Evolutionary conservation across 2,888 invertebrate species (phyloP), one percentile per base, ranked within the genome.

Genomic region (Pinctada fucata): DNA sequence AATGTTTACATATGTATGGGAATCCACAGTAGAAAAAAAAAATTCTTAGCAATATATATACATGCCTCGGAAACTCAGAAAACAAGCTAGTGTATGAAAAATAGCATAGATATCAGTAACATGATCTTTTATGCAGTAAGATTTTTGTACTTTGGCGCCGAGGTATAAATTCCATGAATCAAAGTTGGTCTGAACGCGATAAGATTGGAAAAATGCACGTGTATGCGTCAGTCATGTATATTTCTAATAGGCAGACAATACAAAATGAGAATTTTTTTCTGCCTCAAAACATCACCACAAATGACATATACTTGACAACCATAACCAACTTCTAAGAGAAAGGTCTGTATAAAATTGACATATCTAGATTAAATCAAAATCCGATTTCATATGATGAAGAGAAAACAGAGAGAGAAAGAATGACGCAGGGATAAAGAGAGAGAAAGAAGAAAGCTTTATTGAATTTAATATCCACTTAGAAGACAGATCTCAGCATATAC

Each of bases 91-190:
- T 68, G 47, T 45, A 68, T 16, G 48, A 74, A 66, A 66, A 66
- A 66, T n/a, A 74, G 31, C 3, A 48, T 5, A 50, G 48, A 51
- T 74, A 74, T 74, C 74, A 50, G 13, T 50, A n/a, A 67, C 66
- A 66, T 6, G 50, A 74, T 74, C 74, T 67, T 74, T 50, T 74
- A 66, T 74, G 52, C 66, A 67, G 74, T 50, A 31, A 16, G 66
- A 66, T 74, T 74, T 74, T 74, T 74, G 74, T 48, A 66, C 31
- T 45, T 48, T 51, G 74, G 74, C 74, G 74, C 74, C 74, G 66
- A 49, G 31, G 6, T 74, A 74, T 74, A 67, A 74, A 74, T 74
- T 74, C 74, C 74, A 31, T 48, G 74, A 74, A 74, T 74, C 65
- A 74, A 74, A 66, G 66, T 74, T 74, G 74, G 66, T 74, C 74